phyloP scores from a whole-genome alignment of 2,113 vertebrate species.

The Hassar affinis region DNA sequence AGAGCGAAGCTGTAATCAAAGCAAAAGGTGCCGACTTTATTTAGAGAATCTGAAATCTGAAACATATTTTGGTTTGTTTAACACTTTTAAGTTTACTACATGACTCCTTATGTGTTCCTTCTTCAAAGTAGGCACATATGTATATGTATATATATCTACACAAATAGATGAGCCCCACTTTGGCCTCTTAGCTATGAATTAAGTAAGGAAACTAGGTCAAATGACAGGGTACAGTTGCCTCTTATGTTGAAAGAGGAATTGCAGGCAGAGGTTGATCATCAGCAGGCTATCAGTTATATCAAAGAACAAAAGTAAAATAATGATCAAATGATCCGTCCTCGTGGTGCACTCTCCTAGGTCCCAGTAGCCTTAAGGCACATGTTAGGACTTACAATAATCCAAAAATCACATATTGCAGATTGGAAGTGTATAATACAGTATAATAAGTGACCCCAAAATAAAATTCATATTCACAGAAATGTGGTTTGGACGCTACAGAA shows the following conservation, averaged over 20 bases:
- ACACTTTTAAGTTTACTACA: too few relatives aligned
- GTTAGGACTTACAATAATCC: neutral
- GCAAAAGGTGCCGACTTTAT: too few relatives aligned
- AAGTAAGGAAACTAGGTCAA: neutral
- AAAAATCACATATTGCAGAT: neutral
- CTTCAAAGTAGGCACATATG: too few relatives aligned
- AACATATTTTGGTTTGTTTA: too few relatives aligned
- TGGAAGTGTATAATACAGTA: neutral
- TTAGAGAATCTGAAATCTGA: too few relatives aligned
- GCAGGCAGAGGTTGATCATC: neutral
- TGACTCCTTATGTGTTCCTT: too few relatives aligned
- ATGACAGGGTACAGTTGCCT: neutral
- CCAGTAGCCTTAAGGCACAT: neutral
- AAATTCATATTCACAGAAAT: neutral
- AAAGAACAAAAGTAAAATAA: neutral
- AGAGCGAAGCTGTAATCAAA: too few relatives aligned
- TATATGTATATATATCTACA: too few relatives aligned
- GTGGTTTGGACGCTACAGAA: neutral
- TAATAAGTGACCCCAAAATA: neutral
- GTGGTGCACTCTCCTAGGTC: neutral
- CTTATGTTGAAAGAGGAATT: neutral
- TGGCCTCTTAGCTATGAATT: too few relatives aligned
- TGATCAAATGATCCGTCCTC: neutral
- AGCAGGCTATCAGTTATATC: neutral
- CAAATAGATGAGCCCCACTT: too few relatives aligned